phyloP scores from a whole-genome alignment of 2,113 vertebrate genomes.

The Pollimyrus isidori region DNA sequence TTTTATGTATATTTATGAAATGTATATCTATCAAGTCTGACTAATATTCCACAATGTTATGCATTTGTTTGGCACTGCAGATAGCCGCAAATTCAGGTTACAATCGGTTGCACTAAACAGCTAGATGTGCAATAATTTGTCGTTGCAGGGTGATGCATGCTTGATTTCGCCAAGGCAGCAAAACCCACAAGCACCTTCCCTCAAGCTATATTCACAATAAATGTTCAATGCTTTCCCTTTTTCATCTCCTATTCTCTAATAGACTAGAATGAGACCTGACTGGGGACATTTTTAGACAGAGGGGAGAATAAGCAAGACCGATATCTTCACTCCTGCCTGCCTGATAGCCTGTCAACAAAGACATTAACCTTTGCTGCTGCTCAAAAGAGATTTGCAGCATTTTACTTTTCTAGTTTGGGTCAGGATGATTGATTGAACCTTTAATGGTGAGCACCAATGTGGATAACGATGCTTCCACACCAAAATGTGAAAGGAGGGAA shows the following conservation, averaged over 20 bases:
- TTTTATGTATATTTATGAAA: background rate
- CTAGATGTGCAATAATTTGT: background rate
- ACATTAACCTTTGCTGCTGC: background rate
- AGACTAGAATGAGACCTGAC: background rate
- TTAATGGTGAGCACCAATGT: too few species aligned
- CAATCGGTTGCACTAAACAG: background rate
- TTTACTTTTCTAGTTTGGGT: slow-evolving; percentile 6
- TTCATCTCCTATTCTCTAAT: background rate
- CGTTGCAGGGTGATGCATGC: background rate
- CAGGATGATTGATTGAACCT: background rate
- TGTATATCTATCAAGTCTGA: background rate
- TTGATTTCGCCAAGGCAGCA: background rate
- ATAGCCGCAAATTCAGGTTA: background rate
- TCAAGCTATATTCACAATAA: background rate
- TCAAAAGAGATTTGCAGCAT: background rate
- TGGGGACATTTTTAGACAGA: background rate
- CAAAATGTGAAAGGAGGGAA: background rate
- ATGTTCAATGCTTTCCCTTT: background rate
- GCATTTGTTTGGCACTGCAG: background rate
- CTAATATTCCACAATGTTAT: background rate
- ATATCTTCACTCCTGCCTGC: background rate
- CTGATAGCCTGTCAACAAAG: slow-evolving; percentile 10
- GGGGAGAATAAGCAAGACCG: background rate
- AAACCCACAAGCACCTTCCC: background rate
- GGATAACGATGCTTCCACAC: background rate